Base-by-base conservation (phyloP, 2,797 vertebrate genomes). In the Heliangelus exortis region DNA sequence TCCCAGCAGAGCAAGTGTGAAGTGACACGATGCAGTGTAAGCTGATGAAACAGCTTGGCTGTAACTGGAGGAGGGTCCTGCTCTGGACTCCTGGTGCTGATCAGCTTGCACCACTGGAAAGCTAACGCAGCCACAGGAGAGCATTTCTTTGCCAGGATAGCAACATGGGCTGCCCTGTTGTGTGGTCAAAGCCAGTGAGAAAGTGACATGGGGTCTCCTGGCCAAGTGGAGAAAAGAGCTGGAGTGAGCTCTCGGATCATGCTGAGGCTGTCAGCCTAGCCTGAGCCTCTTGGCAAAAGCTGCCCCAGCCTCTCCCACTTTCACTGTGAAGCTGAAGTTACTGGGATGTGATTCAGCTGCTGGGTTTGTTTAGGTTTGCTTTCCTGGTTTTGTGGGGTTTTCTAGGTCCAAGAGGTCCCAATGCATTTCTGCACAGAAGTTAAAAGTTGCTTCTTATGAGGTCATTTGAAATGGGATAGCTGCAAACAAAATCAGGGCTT, bases 141-240 rank as follows among this genome's bases (percentile, higher is more conserved):
- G 7, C 11, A 7, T 78, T 82, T 84, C 13, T 62, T 12, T 57
- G 57, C 57, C 61, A 43, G 11, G 4, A 54, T 28, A 89, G 31
- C 2, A 2, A 61, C 0, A 0, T 50, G 63, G 16, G 29, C 65
- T 23, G 2, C 86, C 41, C 17, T 19, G 48, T 53, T 0, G 0
- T 21, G 36, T 62, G 28, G 28, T 48, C 58, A 72, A 80, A 90
- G 58, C 8, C 43, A 23, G 19, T 8, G 13, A 0, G 3, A 53
- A 50, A 45, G 47, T 79, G 63, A 65, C 33, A 25, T 2, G 3
- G 45, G 34, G 17, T 59, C 36, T 84, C 63, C n/a, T 63, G 26
- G 34, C 20, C 57, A 63, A 74, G 65, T 3, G 14, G 58, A 75
- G 15, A 28, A 11, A 51, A 73, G 55, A 55, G 43, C 15, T 67